phyloP scores from a whole-genome alignment of 2,888 invertebrate genomes.

The Phyllotreta cruciferae region DNA sequence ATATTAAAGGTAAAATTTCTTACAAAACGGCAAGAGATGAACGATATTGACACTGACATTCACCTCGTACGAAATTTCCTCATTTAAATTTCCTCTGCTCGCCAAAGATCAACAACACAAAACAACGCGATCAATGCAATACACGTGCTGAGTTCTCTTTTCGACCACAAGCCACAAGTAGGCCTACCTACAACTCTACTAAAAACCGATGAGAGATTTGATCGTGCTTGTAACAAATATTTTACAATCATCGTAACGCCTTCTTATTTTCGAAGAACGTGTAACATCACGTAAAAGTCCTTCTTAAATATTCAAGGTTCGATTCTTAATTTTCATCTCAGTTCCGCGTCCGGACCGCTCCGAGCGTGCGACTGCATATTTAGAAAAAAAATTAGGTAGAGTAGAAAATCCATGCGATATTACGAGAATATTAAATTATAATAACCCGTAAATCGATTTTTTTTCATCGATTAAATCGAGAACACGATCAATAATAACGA shows the following conservation, averaged over 20 bases:
- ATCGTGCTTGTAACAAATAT: conserved; percentile 24
- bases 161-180: conserved; percentile 19
- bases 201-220: conserved; percentile 14
- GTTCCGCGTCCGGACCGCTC: not conserved
- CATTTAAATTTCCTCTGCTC: conserved; percentile 18
- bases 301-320: conserved; percentile 24
- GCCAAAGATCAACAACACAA: conserved; percentile 3
- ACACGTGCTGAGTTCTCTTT: conserved; percentile 18
- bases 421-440: conserved; percentile 4
- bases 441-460: not conserved
- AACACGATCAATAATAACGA: conserved; percentile 2
- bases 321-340: conserved; percentile 11
- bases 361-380: conserved; percentile 13
- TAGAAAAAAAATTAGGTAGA: not conserved
- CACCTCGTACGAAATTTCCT: conserved; percentile 18
- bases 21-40: not conserved
- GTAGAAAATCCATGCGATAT: not conserved
- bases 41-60: conserved; percentile 18
- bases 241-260: conserved; percentile 21
- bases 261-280: conserved; percentile 24
- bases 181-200: conserved; percentile 10
- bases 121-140: conserved; percentile 1
- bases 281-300: conserved; percentile 19
- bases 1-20: not conserved
- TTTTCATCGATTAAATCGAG: conserved; percentile 9